Evolutionary conservation across 2,113 vertebrate species (phyloP).

Genomic region (Bufo bufo): DNA sequence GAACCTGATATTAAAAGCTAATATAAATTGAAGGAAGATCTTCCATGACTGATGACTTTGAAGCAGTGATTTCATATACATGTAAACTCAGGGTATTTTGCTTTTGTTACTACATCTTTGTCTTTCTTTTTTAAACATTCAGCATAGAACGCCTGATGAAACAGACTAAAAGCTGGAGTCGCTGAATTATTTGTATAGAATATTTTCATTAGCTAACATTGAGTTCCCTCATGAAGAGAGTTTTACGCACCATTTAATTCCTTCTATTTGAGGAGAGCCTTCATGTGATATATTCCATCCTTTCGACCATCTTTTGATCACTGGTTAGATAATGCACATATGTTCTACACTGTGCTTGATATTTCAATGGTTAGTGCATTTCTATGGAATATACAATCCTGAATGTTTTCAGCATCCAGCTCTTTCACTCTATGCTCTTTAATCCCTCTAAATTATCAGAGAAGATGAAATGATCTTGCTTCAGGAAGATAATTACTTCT

Average conservation of each 20-base stretch:
- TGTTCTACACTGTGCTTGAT: background rate
- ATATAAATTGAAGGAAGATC: too few relatives aligned
- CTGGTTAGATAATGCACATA: background rate
- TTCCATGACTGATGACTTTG: too few relatives aligned
- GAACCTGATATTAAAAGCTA: too few relatives aligned
- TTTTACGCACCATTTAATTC: constrained; percentile 27
- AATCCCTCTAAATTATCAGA: background rate
- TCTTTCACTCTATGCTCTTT: background rate
- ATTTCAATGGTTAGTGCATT: constrained; percentile 17
- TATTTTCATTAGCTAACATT: constrained; percentile 17
- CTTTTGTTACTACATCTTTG: background rate
- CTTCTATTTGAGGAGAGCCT: background rate
- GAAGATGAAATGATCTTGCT: background rate
- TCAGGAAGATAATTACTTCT: background rate
- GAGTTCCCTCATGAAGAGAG: background rate
- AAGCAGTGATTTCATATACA: too few relatives aligned
- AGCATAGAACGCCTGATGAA: background rate
- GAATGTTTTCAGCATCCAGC: background rate
- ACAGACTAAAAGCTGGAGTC: background rate
- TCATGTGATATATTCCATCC: background rate
- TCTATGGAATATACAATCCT: background rate
- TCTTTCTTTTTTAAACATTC: background rate
- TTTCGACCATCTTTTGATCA: background rate
- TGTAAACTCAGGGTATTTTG: background rate
- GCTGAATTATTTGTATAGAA: constrained; percentile 24